Evolutionary conservation across 2,888 invertebrate genomes (phyloP).

Genomic region (Noctua janthe): DNA sequence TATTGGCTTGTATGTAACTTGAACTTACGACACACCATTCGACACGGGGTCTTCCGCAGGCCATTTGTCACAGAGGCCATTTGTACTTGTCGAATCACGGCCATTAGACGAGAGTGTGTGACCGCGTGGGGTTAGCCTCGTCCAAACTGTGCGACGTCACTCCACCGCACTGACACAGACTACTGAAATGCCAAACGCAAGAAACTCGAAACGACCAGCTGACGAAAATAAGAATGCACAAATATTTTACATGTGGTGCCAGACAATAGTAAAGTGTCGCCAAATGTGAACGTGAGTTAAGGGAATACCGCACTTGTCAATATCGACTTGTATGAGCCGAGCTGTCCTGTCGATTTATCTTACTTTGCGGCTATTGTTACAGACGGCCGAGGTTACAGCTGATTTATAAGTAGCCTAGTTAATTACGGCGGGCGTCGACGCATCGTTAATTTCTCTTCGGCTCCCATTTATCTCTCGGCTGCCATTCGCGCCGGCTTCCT

Average conservation of each 20-base stretch:
- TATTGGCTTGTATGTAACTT: constrained; percentile 81
- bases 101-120: constrained; percentile 90
- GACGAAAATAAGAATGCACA: constrained; percentile 34
- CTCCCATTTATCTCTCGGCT: constrained; percentile 79
- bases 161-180: constrained; percentile 75
- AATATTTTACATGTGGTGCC: constrained; percentile 65
- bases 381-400: constrained; percentile 83
- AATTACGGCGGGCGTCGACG: constrained; percentile 85
- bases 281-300: constrained; percentile 74
- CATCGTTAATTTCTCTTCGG: constrained; percentile 83
- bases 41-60: constrained; percentile 87
- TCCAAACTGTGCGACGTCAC: constrained; percentile 79
- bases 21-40: constrained; percentile 84
- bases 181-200: constrained; percentile 64
- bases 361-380: constrained; percentile 88
- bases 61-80: constrained; percentile 90
- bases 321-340: constrained; percentile 85
- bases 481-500: constrained; percentile 75
- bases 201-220: constrained; percentile 62
- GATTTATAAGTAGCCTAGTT: constrained; percentile 88
- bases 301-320: constrained; percentile 84
- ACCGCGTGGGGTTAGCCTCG: constrained; percentile 87
- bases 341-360: constrained; percentile 88
- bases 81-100: constrained; percentile 91
- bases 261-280: constrained; percentile 61